Evolutionary conservation across 2,113 vertebrate genomes (phyloP).

Genomic region (Sinocyclocheilus maitianheensis): DNA sequence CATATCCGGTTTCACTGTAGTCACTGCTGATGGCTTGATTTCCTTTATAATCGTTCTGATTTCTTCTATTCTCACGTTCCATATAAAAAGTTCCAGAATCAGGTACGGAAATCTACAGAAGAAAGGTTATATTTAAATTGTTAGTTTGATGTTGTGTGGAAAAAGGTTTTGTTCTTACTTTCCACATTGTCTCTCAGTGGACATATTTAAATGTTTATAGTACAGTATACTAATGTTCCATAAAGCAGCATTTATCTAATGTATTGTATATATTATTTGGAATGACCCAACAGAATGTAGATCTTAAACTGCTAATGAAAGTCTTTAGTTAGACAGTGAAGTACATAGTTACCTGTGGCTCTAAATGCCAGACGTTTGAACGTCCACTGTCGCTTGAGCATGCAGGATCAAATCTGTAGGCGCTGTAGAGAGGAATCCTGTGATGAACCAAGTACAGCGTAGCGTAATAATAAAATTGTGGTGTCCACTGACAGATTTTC

Average conservation of each 20-base stretch:
- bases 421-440: constrained; percentile 49
- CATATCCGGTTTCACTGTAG: constrained; percentile 35
- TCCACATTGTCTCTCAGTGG: too few relatives aligned
- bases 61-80: background rate
- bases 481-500: constrained; percentile 36
- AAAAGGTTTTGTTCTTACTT: background rate
- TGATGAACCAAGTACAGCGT: constrained; percentile 30
- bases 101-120: background rate
- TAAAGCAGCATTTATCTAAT: too few relatives aligned
- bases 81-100: background rate
- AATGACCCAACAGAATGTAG: background rate
- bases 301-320: background rate
- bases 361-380: background rate
- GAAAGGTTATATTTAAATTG: background rate
- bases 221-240: too few relatives aligned
- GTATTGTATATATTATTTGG: too few relatives aligned
- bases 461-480: background rate
- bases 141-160: background rate
- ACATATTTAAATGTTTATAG: too few relatives aligned
- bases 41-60: accelerated
- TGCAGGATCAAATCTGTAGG: background rate
- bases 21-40: constrained; percentile 36
- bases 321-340: background rate
- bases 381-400: background rate
- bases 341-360: constrained; percentile 30